These are phyloP conservation scores for Agrochola lychnidis DNA, from an alignment of 2,888 invertebrate species.

Conservation along the genomic window DNA sequence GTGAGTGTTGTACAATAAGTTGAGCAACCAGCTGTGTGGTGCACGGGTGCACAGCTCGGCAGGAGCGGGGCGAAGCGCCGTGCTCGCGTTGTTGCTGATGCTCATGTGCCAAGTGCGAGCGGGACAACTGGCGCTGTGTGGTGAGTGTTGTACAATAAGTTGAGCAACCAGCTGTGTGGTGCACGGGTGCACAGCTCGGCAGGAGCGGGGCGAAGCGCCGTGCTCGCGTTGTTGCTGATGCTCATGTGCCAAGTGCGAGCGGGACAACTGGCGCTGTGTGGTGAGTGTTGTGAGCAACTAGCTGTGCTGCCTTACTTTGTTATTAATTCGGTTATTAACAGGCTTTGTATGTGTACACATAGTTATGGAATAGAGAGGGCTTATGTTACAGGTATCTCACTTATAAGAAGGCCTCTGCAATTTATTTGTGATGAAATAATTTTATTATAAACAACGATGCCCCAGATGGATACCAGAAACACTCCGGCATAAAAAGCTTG, in stretches of 20 bases:
- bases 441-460: no score
- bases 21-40: constrained; percentile 73
- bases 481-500: not conserved
- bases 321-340: not conserved
- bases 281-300: constrained; percentile 73
- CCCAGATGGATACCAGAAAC: not conserved
- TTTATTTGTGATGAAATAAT: not conserved
- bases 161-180: no score
- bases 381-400: not conserved
- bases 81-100: no score
- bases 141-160: no score
- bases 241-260: no score
- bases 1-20: constrained; percentile 75
- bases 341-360: not conserved
- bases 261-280: constrained; percentile 74
- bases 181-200: no score
- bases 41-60: no score
- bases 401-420: not conserved
- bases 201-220: no score
- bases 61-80: no score
- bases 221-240: no score
- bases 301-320: not conserved
- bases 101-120: no score
- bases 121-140: no score
- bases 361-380: not conserved